Evolutionary conservation across 2,797 vertebrate genomes (phyloP).

Genomic region (Notolepis coatsorum): DNA sequence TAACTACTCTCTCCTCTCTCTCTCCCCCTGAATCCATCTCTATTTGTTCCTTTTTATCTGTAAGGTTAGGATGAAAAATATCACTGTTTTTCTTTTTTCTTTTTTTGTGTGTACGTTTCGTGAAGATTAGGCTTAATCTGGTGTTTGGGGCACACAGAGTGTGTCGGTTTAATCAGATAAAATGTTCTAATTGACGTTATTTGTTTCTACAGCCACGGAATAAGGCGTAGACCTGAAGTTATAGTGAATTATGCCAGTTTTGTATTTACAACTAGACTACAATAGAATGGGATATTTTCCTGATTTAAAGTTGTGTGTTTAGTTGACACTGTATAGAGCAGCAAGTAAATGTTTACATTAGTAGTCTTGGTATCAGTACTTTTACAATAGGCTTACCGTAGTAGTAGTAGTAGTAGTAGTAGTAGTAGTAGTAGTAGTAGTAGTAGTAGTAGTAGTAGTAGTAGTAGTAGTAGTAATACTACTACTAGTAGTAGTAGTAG

Average conservation of each 20-base stretch:
- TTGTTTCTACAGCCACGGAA: slow-evolving; percentile 27
- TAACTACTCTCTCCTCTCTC: slow-evolving; percentile 73
- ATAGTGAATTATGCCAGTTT: slow-evolving; percentile 18
- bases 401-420: too few relatives aligned
- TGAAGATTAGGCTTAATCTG: slow-evolving; percentile 65
- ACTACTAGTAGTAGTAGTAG: too few relatives aligned
- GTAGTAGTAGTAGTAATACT: too few relatives aligned
- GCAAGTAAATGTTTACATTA: too few relatives aligned
- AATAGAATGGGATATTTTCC: background rate
- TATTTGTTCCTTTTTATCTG: slow-evolving; percentile 77
- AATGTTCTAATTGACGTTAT: slow-evolving; percentile 60
- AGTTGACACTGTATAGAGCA: too few relatives aligned
- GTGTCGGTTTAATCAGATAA: slow-evolving; percentile 67
- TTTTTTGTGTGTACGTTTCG: slow-evolving; percentile 58
- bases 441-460: too few relatives aligned
- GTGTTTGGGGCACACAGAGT: slow-evolving; percentile 60
- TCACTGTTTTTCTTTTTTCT: slow-evolving; percentile 16
- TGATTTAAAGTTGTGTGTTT: slow-evolving; percentile 39
- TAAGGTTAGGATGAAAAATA: slow-evolving; percentile 71
- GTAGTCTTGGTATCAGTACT: too few relatives aligned
- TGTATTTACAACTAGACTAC: slow-evolving; percentile 18
- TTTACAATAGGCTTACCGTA: too few relatives aligned
- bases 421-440: too few relatives aligned
- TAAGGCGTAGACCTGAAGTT: slow-evolving; percentile 33
- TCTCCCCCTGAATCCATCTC: slow-evolving; percentile 69